These are phyloP conservation scores for Oreochromis tanganicae DNA, from an alignment of 2,113 vertebrate species.

Conservation along the genomic window DNA sequence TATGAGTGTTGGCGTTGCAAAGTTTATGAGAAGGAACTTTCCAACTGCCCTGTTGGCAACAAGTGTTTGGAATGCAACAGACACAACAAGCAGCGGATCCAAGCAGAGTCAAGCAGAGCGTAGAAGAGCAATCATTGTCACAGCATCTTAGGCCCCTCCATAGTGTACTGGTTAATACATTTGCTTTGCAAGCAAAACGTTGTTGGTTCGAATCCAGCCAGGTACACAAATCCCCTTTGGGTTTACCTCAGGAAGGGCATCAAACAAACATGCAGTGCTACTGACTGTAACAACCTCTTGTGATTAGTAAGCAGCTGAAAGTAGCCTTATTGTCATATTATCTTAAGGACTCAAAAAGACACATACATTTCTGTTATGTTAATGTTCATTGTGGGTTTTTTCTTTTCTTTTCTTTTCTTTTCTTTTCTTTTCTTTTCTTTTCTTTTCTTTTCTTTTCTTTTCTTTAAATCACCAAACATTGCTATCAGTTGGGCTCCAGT, in stretches of 20 bases:
- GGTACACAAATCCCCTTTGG: background rate
- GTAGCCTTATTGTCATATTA: background rate
- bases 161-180: background rate
- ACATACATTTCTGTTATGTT: background rate
- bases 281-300: background rate
- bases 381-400: background rate
- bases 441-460: background rate
- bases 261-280: background rate
- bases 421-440: background rate
- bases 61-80: background rate
- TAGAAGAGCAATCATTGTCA: background rate
- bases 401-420: background rate
- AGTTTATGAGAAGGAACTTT: background rate
- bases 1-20: background rate
- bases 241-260: background rate
- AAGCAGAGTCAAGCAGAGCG: background rate
- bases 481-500: background rate
- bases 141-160: background rate
- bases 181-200: background rate
- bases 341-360: background rate
- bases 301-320: background rate
- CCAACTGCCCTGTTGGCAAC: background rate
- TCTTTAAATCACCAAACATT: background rate
- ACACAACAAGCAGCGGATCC: background rate
- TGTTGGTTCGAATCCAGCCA: background rate